Conservation (phyloP, 2,888 invertebrate genomes). For the Limnephilus marmoratus region DNA sequence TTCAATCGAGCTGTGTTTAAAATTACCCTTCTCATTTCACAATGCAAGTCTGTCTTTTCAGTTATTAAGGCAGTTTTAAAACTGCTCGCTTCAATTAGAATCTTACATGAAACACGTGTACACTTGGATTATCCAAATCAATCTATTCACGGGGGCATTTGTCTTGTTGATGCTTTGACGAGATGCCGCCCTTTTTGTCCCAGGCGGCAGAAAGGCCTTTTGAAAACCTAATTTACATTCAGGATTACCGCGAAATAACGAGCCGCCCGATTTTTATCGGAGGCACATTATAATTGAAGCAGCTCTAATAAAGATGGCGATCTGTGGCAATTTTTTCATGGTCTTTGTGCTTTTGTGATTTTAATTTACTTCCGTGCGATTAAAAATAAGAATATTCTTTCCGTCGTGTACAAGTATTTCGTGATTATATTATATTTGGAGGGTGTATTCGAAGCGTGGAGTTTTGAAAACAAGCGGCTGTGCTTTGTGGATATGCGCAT, state of each 20-base stretch:
- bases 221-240: constrained; percentile 12
- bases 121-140: constrained; percentile 14
- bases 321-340: neutral
- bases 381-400: constrained; percentile 2
- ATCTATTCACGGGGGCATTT: constrained; percentile 21
- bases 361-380: constrained; percentile 14
- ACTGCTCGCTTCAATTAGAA: neutral
- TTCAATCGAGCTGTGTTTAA: too few species aligned
- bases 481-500: neutral
- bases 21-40: too few species aligned
- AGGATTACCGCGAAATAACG: constrained; percentile 18
- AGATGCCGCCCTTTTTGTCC: constrained; percentile 22
- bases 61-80: neutral
- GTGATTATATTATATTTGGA: neutral
- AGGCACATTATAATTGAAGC: constrained; percentile 6
- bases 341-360: constrained; percentile 12
- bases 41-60: too few species aligned
- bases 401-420: neutral
- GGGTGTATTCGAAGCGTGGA: neutral
- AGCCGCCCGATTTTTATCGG: constrained; percentile 15
- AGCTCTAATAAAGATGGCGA: neutral
- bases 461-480: neutral
- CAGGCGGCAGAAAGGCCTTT: constrained; percentile 4
- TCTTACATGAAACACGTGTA: constrained; percentile 18
- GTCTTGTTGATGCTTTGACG: constrained; percentile 9